These are phyloP conservation scores for Caenorhabditis brenneri DNA, from an alignment of 1,140 invertebrate species.

Conservation along the genomic window DNA sequence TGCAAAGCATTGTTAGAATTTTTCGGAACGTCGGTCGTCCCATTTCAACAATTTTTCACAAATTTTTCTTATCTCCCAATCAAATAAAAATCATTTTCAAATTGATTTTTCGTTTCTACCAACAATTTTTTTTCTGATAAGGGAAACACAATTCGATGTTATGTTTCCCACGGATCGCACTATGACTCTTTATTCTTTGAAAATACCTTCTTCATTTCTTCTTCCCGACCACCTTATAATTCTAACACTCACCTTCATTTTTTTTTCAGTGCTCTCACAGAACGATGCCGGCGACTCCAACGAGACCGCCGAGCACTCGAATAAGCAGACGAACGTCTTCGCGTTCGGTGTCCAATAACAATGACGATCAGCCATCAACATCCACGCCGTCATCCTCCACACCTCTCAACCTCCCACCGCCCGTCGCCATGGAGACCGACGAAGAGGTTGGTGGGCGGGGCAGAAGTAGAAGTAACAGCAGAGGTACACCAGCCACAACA, in stretches of 20 bases:
- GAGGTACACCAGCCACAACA: background rate
- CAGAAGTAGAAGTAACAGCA: no score
- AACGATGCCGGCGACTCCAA: conserved; percentile 1
- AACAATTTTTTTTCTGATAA: no score
- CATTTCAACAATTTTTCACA: no score
- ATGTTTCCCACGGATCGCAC: no score
- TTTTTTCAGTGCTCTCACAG: background rate
- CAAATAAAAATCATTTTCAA: no score
- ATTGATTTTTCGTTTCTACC: no score
- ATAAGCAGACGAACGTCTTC: background rate
- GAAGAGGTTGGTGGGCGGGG: background rate
- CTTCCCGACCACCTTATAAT: background rate
- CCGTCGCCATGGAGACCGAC: background rate
- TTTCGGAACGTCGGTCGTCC: no score
- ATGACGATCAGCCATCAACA: background rate
- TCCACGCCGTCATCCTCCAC: background rate
- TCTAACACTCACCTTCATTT: background rate
- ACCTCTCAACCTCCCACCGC: background rate
- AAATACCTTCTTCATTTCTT: background rate
- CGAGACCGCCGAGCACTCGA: background rate
- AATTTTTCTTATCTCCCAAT: no score
- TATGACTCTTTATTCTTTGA: background rate
- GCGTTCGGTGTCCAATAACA: background rate
- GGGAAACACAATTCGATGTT: no score
- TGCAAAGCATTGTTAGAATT: no score